phyloP scores from a whole-genome alignment of 2,888 invertebrate genomes.

The Drosophila histrio region DNA sequence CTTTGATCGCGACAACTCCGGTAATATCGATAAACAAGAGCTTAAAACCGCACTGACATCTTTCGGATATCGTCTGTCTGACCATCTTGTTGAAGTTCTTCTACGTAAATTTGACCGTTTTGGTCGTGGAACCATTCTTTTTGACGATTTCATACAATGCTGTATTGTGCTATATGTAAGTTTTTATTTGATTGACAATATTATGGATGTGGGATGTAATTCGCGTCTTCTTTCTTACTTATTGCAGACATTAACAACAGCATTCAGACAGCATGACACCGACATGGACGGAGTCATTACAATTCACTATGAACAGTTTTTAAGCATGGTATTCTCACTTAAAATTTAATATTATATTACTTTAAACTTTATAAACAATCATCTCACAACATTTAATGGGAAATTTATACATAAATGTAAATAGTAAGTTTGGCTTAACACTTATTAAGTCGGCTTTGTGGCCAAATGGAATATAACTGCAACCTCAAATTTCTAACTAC shows the following conservation, averaged over 20 bases:
- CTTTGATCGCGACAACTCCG: conserved; percentile 96
- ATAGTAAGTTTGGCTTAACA: conserved; percentile 17
- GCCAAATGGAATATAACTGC: conserved; percentile 10
- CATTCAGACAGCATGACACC: conserved; percentile 95
- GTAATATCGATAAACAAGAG: conserved; percentile 97
- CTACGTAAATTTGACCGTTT: conserved; percentile 97
- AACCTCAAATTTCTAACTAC: conserved; percentile 2
- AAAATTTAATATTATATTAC: conserved; percentile 86
- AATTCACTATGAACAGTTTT: conserved; percentile 97
- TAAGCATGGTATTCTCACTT: conserved; percentile 94
- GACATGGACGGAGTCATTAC: conserved; percentile 97
- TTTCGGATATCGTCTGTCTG: conserved; percentile 95
- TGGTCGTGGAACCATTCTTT: conserved; percentile 94
- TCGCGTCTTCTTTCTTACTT: background rate
- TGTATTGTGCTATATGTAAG: conserved; percentile 88
- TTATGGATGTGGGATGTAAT: background rate
- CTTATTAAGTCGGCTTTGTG: background rate
- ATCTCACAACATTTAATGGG: conserved; percentile 1
- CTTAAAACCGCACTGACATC: conserved; percentile 94
- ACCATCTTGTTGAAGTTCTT: conserved; percentile 91
- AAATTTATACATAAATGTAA: conserved; percentile 31
- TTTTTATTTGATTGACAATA: background rate
- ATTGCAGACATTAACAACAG: conserved; percentile 93
- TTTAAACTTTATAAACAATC: background rate
- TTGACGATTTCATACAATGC: conserved; percentile 99